Evolutionary conservation across 2,113 vertebrate genomes (phyloP), one percentile per base, ranked within the genome.

Genomic region (Clarias magur): DNA sequence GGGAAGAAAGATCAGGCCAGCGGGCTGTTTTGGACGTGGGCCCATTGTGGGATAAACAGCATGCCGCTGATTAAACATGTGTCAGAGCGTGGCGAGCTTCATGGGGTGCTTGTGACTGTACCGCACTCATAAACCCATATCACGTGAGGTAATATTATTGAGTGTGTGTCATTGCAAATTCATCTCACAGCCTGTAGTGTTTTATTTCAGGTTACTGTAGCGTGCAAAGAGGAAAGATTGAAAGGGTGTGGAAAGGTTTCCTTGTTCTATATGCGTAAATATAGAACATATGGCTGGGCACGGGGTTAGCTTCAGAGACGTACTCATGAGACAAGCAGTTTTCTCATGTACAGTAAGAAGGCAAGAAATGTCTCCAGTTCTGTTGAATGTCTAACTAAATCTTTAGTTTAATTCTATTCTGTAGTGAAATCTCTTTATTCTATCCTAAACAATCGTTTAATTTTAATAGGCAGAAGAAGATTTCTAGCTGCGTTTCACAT

Each of bases 1-100:
- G 48, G 27, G 53, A 53, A 57, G 9, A 25, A 53, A 57, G 9
- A 25, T 21, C n/a, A 83, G 38, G 63, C 27, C 25, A 25, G 12
- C n/a, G 48, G 56, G 12, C 34, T 53, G 82, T 72, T 73, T 88
- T 30, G 84, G 70, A 85, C 82, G 17, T 70, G 79, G 21, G 65
- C 27, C 42, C 70, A 30, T 88, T 16, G 54, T 56, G 25, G 19
- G n/a, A 67, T 57, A 60, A 70, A 53, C 42, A 30, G 34, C 62
- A 84, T 54, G 62, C 63, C 25, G 13, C 54, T 38, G 57, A 67
- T 56, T 42, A 23, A 38, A 38, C 17, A 13, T 25, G 38, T 34
- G 27, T 48, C 13, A 62, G 30, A 80, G 57, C 48, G 30, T 27
- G 82, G 27, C 21, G 17, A 38, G n/a, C 67, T 59, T 68, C 27